Evolutionary conservation across 2,888 invertebrate genomes (phyloP).

Genomic region (Epirrhoe tristata): DNA sequence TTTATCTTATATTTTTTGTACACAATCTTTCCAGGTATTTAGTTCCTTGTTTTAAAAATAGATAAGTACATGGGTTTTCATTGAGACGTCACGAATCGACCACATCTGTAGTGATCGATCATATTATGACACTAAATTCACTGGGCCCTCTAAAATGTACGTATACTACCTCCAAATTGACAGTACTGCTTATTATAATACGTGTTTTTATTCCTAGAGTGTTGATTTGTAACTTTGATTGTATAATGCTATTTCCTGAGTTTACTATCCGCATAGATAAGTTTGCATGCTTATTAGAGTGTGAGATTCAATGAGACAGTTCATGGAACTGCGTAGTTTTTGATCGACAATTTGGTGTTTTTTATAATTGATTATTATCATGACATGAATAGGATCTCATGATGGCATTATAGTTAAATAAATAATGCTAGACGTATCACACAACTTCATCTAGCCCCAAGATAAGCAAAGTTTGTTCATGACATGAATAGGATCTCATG

Average conservation of each 20-base stretch:
- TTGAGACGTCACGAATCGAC: conserved; percentile 39
- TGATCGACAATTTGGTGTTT: conserved; percentile 9
- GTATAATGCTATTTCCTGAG: conserved; percentile 8
- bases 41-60: conserved; percentile 12
- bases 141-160: background rate
- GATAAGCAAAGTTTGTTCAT: too few relatives aligned
- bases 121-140: conserved; percentile 3
- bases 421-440: too few relatives aligned
- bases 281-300: background rate
- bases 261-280: conserved; percentile 2
- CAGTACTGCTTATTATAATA: background rate
- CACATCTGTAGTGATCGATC: conserved; percentile 49
- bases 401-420: background rate
- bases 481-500: background rate
- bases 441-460: too few relatives aligned
- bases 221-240: background rate
- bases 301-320: conserved; percentile 22
- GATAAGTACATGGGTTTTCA: conserved; percentile 26
- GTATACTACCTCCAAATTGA: background rate
- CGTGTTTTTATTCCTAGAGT: background rate
- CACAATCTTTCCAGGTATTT: conserved; percentile 9
- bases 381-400: background rate
- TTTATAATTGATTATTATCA: background rate
- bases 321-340: conserved; percentile 43
- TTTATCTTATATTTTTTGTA: conserved; percentile 4